Conservation (phyloP, 2,113 vertebrate genomes). For the Xyliphius kryptos region DNA sequence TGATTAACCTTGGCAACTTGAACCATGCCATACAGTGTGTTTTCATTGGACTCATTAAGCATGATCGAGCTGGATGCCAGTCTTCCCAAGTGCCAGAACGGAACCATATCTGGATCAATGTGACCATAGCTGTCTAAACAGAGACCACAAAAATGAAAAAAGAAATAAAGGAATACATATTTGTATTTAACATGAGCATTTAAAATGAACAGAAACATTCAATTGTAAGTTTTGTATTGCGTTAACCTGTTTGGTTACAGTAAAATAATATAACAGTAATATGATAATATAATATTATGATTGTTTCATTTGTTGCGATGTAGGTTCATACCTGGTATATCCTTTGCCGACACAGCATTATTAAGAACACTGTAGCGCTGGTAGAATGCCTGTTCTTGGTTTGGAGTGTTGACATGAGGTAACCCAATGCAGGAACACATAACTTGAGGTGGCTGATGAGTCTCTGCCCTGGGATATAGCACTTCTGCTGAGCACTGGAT, state of each 20-base stretch:
- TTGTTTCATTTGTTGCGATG: neutral
- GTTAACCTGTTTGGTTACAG: no score
- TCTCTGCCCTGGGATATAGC: slow-evolving; percentile 60
- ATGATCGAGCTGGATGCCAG: slow-evolving; percentile 74
- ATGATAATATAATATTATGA: no score
- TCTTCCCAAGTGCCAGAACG: slow-evolving; percentile 68
- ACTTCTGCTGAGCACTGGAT: slow-evolving; percentile 72
- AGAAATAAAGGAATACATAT: no score
- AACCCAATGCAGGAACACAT: slow-evolving; percentile 62
- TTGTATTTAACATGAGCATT: no score
- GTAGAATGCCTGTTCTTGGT: slow-evolving; percentile 74
- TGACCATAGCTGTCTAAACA: neutral
- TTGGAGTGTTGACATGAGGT: slow-evolving; percentile 54
- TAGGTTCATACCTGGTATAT: slow-evolving; percentile 75
- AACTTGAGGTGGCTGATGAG: slow-evolving; percentile 61
- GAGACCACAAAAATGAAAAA: no score
- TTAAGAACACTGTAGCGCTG: slow-evolving; percentile 58
- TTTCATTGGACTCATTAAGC: slow-evolving; percentile 81
- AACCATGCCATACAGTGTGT: slow-evolving; percentile 72
- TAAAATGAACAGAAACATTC: no score
- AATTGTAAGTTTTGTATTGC: no score
- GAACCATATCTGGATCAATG: slow-evolving; percentile 57
- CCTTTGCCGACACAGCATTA: slow-evolving; percentile 56
- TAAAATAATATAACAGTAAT: no score
- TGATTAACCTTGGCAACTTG: slow-evolving; percentile 78